These are phyloP conservation scores for Drosophila mayri DNA, from an alignment of 1,140 invertebrate species.

Conservation along the genomic window DNA sequence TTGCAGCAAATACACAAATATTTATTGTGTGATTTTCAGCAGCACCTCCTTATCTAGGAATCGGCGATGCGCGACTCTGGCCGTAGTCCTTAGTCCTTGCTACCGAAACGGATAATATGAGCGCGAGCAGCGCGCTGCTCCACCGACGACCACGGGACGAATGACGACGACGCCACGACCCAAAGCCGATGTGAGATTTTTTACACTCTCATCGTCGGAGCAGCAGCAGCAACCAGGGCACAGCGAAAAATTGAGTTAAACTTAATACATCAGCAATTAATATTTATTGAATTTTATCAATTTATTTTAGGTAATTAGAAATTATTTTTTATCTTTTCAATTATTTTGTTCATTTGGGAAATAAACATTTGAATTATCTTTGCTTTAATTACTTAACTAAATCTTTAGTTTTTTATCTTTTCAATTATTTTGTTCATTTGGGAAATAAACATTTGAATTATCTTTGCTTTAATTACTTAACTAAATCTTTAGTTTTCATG, in stretches of 20 bases:
- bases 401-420: no score
- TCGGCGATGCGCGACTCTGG: slow-evolving; percentile 21
- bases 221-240: neutral
- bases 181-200: slow-evolving; percentile 34
- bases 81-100: slow-evolving; percentile 20
- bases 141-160: slow-evolving; percentile 24
- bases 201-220: slow-evolving; percentile 28
- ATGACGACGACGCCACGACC: slow-evolving; percentile 17
- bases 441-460: no score
- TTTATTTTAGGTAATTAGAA: neutral
- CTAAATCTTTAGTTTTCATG: no score
- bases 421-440: no score
- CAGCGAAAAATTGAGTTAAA: neutral
- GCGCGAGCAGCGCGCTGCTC: slow-evolving; percentile 18
- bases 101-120: slow-evolving; percentile 22
- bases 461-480: no score
- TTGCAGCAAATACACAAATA: slow-evolving; percentile 60
- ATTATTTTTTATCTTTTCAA: no score
- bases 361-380: no score
- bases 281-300: neutral
- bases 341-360: no score
- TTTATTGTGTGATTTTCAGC: slow-evolving; percentile 22
- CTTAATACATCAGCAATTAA: neutral
- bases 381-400: neutral
- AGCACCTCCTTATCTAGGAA: neutral